Evolutionary conservation across 2,888 invertebrate species (phyloP).

Genomic region (Laothoe populi): DNA sequence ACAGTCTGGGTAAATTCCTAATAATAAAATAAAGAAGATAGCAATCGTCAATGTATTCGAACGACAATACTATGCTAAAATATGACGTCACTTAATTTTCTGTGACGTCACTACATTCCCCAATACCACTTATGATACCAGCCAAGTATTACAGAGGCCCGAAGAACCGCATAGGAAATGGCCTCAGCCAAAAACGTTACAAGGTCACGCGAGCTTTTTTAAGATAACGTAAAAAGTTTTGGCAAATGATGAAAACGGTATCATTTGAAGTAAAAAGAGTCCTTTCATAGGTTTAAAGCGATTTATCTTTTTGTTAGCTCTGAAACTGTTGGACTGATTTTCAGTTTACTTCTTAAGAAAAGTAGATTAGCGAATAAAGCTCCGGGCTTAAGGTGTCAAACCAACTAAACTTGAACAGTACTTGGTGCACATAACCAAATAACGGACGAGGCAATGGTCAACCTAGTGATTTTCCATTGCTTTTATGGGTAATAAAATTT

Average conservation of each 20-base stretch:
- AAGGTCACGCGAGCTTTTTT: neutral
- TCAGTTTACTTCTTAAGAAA: neutral
- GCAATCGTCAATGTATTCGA: too few relatives aligned
- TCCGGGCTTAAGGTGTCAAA: neutral
- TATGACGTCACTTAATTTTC: neutral
- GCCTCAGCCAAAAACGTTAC: neutral
- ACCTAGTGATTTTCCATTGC: too few relatives aligned
- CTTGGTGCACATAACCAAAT: too few relatives aligned
- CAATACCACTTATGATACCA: constrained; percentile 1
- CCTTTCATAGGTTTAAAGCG: neutral
- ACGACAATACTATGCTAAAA: neutral
- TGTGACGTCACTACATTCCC: constrained; percentile 18
- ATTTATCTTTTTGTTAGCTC: neutral
- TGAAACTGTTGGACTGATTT: neutral
- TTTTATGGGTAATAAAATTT: too few relatives aligned
- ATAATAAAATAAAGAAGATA: too few relatives aligned
- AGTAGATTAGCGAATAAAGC: neutral
- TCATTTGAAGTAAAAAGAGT: neutral
- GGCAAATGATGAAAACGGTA: neutral
- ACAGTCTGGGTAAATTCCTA: too few relatives aligned
- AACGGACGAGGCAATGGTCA: too few relatives aligned
- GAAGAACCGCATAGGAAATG: constrained; percentile 16
- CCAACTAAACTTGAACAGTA: too few relatives aligned
- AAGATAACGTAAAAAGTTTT: neutral
- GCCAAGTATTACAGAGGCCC: constrained; percentile 7